Evolutionary conservation across 1,140 invertebrate species (phyloP), one percentile per base, ranked within the genome.

Genomic region (Proales similis): DNA sequence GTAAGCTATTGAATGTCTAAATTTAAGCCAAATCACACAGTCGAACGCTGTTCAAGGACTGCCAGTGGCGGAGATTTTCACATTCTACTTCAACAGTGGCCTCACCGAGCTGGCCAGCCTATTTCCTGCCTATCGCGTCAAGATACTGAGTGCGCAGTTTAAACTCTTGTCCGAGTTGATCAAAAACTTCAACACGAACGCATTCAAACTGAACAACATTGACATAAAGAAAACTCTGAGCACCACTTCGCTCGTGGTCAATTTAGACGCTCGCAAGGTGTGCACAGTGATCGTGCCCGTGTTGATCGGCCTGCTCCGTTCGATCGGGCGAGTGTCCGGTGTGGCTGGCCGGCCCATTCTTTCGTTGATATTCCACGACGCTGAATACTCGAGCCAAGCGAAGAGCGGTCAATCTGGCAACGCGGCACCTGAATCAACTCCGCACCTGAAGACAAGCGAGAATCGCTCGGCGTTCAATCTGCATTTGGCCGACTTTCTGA

Each of bases 51-150:
- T 66, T 68, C 46, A 39, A 71, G 70, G 64, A 64, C 64, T 72
- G n/a, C 65, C 71, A 7, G 70, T 70, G 29, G 68, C 72, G 47
- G 71, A 72, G 62, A 66, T 69, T 42, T 72, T 72, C 39, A 62
- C 65, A 3, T 72, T 72, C 39, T 70, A 70, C 36, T 70, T 73
- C 39, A 72, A 70, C 43, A 72, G 70, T 5, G 60, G 65, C 14
- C 63, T 72, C 1, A 68, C 67, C 17, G 71, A 72, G 47, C 48
- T 74, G 14, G 70, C 69, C n/a, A 66, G 65, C n/a, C 65, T 69
- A 20, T 66, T 62, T 30, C 66, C 66, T n/a, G 61, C 64, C 17
- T 38, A 51, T 17, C 60, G 70, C 1, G 53, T 69, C 27, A 45
- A 62, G 20, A 71, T 73, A 20, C 43, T 72, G 2, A 48, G 61